These are phyloP conservation scores for Eumeta japonica DNA, from an alignment of 1,140 invertebrate genomes.

Conservation along the genomic window DNA sequence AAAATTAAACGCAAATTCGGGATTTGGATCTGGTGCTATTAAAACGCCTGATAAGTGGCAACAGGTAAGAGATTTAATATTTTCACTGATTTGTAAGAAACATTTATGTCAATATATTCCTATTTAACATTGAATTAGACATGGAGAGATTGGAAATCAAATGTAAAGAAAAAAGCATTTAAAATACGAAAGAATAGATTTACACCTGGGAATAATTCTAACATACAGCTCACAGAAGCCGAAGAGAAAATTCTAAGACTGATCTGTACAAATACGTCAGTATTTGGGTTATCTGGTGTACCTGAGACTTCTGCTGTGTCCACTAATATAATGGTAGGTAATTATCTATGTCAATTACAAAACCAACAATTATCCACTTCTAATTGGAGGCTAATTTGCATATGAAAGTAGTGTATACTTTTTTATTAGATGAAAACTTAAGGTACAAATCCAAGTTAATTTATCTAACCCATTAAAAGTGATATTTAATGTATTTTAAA, in stretches of 20 bases:
- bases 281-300: slow-evolving; percentile 24
- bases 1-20: slow-evolving; percentile 28
- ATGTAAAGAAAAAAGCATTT: slow-evolving; percentile 32
- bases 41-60: slow-evolving; percentile 35
- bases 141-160: slow-evolving; percentile 34
- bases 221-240: slow-evolving; percentile 23
- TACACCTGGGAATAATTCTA: slow-evolving; percentile 21
- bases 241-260: slow-evolving; percentile 29
- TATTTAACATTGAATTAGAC: slow-evolving; percentile 13
- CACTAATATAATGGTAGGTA: slow-evolving; percentile 19
- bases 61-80: slow-evolving; percentile 17
- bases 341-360: background rate
- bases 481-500: too few relatives aligned
- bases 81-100: too few relatives aligned
- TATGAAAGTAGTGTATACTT: background rate
- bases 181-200: slow-evolving; percentile 27
- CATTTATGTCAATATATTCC: background rate
- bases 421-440: slow-evolving; percentile 15
- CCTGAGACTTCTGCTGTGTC: slow-evolving; percentile 19
- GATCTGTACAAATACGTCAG: slow-evolving; percentile 25
- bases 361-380: background rate
- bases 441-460: too few relatives aligned
- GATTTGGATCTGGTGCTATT: slow-evolving; percentile 28
- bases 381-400: background rate
- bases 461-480: too few relatives aligned